These are phyloP conservation scores for Ectemnius cavifrons DNA, from an alignment of 2,888 invertebrate genomes.

Conservation along the genomic window DNA sequence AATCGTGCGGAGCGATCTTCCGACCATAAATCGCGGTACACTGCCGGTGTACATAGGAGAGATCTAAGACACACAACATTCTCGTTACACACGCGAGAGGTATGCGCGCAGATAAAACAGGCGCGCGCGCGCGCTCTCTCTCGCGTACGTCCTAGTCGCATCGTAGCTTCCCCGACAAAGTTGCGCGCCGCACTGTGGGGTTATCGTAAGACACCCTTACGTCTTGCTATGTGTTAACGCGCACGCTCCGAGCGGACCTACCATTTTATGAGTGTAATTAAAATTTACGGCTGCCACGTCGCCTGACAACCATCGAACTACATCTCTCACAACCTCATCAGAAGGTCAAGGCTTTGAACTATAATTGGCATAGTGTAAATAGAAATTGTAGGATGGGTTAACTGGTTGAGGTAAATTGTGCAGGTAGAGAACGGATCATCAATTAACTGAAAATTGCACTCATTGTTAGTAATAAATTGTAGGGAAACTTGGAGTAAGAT, in stretches of 20 bases:
- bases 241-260: conserved; percentile 9
- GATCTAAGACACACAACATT: conserved; percentile 35
- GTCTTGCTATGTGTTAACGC: conserved; percentile 31
- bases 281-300: conserved; percentile 35
- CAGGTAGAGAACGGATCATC: no score
- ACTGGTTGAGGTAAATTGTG: no score
- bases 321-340: no score
- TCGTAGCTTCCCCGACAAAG: conserved; percentile 35
- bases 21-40: conserved; percentile 21
- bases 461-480: no score
- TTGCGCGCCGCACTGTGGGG: conserved; percentile 22
- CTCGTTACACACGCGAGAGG: conserved; percentile 25
- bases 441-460: no score
- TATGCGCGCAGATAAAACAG: conserved; percentile 26
- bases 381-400: no score
- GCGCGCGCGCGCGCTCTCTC: not conserved
- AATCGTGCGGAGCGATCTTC: conserved; percentile 24
- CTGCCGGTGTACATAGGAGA: conserved; percentile 23
- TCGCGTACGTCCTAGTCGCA: conserved; percentile 17
- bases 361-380: no score
- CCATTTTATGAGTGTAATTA: conserved; percentile 42
- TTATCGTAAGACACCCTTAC: conserved; percentile 24
- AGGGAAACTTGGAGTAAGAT: no score
- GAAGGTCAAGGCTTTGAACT: no score
- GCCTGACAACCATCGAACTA: not conserved